Percentiles rank a stretch among this genome's conserved stretches.
phyloP scores from a whole-genome alignment of 2,888 invertebrate species.

The Habroteleia sp. region DNA sequence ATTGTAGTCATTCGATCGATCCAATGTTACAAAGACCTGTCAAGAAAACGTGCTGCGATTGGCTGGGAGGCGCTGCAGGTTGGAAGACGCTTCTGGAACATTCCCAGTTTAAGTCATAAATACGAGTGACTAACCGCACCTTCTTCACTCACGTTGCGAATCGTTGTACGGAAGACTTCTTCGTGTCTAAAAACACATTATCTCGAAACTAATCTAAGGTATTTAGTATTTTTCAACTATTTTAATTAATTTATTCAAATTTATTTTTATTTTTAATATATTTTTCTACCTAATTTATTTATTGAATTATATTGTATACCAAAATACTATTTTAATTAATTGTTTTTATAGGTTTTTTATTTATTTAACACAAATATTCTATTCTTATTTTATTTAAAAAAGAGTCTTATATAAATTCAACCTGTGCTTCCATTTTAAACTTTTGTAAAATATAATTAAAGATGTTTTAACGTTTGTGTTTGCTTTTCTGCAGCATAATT shows the following conservation, averaged over 20 bases:
- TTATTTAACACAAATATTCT: too few relatives aligned
- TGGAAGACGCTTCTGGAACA: slow-evolving; percentile 77
- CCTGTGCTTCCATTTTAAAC: too few relatives aligned
- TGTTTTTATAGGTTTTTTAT: too few relatives aligned
- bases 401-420: too few relatives aligned
- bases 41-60: slow-evolving; percentile 36
- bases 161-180: slow-evolving; percentile 76
- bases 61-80: slow-evolving; percentile 25
- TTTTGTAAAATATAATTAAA: too few relatives aligned
- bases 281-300: too few relatives aligned
- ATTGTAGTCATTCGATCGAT: slow-evolving; percentile 36
- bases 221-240: slow-evolving; percentile 1
- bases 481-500: slow-evolving; percentile 79
- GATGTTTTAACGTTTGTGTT: slow-evolving; percentile 13
- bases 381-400: too few relatives aligned
- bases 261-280: too few relatives aligned
- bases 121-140: slow-evolving; percentile 66
- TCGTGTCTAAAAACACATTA: slow-evolving; percentile 64
- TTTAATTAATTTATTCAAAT: too few relatives aligned
- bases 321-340: too few relatives aligned
- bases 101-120: slow-evolving; percentile 70
- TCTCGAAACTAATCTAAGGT: slow-evolving; percentile 8
- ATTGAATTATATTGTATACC: too few relatives aligned
- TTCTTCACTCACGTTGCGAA: slow-evolving; percentile 80
- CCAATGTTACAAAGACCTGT: slow-evolving; percentile 49